These are phyloP conservation scores for Drosophila willistoni DNA, from an alignment of 1,140 invertebrate genomes.

Conservation along the genomic window DNA sequence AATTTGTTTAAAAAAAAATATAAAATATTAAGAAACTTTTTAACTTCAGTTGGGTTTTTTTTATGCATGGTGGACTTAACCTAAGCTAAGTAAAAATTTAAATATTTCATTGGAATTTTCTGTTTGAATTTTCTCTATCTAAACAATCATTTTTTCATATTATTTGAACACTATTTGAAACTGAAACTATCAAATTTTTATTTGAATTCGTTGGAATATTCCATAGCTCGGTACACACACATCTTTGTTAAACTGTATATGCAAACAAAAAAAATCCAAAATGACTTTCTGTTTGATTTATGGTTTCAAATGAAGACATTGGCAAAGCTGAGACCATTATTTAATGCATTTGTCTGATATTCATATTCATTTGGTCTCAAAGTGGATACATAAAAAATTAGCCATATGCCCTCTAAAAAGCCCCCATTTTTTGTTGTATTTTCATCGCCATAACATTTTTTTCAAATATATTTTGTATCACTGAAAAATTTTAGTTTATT, in stretches of 20 bases:
- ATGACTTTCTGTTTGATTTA: constrained; percentile 1
- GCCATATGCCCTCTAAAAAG: too few relatives aligned
- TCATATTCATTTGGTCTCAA: not conserved
- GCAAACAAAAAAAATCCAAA: not conserved
- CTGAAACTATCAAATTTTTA: not conserved
- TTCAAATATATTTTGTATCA: constrained; percentile 40
- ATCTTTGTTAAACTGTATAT: not conserved
- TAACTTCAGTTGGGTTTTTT: too few relatives aligned
- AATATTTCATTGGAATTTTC: too few relatives aligned
- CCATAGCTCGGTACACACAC: not conserved
- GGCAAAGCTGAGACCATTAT: not conserved
- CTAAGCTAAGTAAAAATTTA: too few relatives aligned
- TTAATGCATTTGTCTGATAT: not conserved
- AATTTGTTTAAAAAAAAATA: too few relatives aligned
- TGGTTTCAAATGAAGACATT: not conserved
- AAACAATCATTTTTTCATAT: too few relatives aligned
- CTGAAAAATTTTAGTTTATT: constrained; percentile 46
- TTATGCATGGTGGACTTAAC: too few relatives aligned
- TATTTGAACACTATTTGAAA: too few relatives aligned
- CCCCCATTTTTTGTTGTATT: not conserved
- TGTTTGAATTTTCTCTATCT: too few relatives aligned
- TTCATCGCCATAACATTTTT: not conserved
- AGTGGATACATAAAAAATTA: too few relatives aligned
- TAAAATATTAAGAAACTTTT: too few relatives aligned
- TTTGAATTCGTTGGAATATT: not conserved